Conservation (phyloP, 2,113 vertebrate species). For the Megalops atlanticus region DNA sequence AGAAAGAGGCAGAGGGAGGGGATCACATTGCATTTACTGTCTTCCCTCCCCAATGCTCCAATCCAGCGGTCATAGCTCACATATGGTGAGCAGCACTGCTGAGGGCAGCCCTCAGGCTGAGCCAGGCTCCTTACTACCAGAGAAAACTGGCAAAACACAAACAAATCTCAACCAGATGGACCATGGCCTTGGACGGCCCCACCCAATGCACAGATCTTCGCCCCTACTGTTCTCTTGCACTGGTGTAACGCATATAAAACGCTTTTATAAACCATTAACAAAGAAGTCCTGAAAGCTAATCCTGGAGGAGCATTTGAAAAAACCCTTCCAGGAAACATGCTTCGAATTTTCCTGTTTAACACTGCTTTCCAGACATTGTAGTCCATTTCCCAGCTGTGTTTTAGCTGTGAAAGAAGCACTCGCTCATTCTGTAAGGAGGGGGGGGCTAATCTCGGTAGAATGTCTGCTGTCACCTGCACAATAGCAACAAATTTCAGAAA, state of each 20-base stretch:
- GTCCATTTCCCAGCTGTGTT: conserved; percentile 48
- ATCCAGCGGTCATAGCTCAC: conserved; percentile 35
- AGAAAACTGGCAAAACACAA: conserved; percentile 41
- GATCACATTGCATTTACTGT: conserved; percentile 23
- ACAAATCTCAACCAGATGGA: conserved; percentile 55
- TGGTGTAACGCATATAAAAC: conserved; percentile 29
- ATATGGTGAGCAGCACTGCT: conserved; percentile 46
- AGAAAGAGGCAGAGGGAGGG: neutral
- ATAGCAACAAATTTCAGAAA: too few relatives aligned
- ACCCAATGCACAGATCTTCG: conserved; percentile 36
- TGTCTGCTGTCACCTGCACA: neutral
- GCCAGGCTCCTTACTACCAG: conserved; percentile 30
- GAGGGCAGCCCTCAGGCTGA: conserved; percentile 46
- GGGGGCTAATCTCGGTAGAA: neutral
- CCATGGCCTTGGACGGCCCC: conserved; percentile 26
- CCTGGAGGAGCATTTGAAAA: conserved; percentile 42
- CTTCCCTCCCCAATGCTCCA: conserved; percentile 31
- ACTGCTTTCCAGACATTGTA: conserved; percentile 55
- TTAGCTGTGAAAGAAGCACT: conserved; percentile 39
- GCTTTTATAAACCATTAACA: conserved; percentile 24
- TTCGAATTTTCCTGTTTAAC: conserved; percentile 48
- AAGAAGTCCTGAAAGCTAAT: conserved; percentile 26
- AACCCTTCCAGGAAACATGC: conserved; percentile 33
- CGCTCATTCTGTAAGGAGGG: conserved; percentile 28
- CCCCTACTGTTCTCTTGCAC: neutral